A percentile compares a stretch with the other conserved stretches of the same genome.
Evolutionary conservation across 2,797 vertebrate genomes (phyloP).

Genomic region (Spinus pinus): DNA sequence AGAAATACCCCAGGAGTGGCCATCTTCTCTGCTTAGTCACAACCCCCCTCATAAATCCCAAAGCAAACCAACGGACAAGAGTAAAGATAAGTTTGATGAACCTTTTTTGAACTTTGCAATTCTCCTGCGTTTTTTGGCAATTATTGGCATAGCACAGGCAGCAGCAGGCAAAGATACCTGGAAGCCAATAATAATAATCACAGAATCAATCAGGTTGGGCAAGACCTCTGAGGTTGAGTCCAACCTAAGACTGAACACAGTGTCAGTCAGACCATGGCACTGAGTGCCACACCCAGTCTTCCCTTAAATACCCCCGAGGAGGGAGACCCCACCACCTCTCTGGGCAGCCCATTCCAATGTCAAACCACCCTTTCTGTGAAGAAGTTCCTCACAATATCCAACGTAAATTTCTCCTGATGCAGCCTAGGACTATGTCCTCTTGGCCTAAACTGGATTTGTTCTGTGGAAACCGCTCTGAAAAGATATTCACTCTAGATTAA

Average conservation of each 20-base stretch:
- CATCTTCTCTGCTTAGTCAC: neutral
- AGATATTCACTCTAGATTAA: neutral
- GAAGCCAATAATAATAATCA: neutral
- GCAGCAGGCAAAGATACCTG: neutral
- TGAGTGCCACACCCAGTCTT: accelerated
- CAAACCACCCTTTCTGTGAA: neutral
- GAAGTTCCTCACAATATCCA: neutral
- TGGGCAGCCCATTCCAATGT: neutral
- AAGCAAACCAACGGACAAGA: neutral
- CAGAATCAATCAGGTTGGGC: neutral
- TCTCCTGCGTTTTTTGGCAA: neutral
- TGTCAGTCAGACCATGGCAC: neutral
- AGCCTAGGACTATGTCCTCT: neutral
- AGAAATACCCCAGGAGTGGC: accelerated
- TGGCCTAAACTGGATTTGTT: neutral
- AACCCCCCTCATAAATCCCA: neutral
- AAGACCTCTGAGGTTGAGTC: accelerated
- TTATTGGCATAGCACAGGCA: neutral
- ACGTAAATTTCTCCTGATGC: accelerated
- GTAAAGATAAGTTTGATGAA: neutral
- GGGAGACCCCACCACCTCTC: accelerated
- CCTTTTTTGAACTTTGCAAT: neutral
- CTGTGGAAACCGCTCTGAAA: neutral
- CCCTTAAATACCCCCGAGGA: neutral
- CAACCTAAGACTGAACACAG: accelerated